Evolutionary conservation across 1,140 invertebrate genomes (phyloP).

Genomic region (Centruroides vittatus): DNA sequence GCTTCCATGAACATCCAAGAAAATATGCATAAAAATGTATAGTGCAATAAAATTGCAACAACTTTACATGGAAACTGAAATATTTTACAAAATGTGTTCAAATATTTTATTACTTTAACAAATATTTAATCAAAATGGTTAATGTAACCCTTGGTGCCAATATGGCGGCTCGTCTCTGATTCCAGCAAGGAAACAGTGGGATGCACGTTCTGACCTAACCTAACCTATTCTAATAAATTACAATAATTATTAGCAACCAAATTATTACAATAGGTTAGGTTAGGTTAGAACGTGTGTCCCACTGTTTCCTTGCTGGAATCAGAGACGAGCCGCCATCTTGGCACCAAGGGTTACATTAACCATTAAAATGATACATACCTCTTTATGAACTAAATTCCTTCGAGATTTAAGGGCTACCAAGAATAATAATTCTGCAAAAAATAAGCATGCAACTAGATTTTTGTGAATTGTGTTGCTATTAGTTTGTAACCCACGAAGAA

Average conservation of each 20-base stretch:
- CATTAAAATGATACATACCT: constrained; percentile 28
- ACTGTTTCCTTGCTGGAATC: no score
- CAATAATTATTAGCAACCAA: no score
- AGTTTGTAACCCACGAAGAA: constrained; percentile 55
- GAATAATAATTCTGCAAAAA: constrained; percentile 70
- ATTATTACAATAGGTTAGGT: no score
- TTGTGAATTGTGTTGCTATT: constrained; percentile 91
- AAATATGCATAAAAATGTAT: constrained; percentile 76
- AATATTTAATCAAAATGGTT: no score
- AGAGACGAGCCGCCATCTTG: no score
- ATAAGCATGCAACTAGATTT: constrained; percentile 76
- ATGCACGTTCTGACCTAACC: no score
- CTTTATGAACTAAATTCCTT: constrained; percentile 44
- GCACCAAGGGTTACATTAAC: no score
- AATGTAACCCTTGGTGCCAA: no score
- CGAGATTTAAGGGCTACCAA: constrained; percentile 69
- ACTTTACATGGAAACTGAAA: constrained; percentile 68
- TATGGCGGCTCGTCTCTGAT: no score
- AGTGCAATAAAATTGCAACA: constrained; percentile 80
- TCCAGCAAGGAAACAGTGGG: no score
- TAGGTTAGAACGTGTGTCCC: no score
- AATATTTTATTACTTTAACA: background rate
- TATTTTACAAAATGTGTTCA: background rate
- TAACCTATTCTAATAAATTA: no score
- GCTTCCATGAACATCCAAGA: constrained; percentile 84